Percentiles rank a stretch among this genome's conserved stretches.
These are phyloP conservation scores for Isurus oxyrinchus DNA, from an alignment of 2,113 vertebrate species.

Conservation along the genomic window DNA sequence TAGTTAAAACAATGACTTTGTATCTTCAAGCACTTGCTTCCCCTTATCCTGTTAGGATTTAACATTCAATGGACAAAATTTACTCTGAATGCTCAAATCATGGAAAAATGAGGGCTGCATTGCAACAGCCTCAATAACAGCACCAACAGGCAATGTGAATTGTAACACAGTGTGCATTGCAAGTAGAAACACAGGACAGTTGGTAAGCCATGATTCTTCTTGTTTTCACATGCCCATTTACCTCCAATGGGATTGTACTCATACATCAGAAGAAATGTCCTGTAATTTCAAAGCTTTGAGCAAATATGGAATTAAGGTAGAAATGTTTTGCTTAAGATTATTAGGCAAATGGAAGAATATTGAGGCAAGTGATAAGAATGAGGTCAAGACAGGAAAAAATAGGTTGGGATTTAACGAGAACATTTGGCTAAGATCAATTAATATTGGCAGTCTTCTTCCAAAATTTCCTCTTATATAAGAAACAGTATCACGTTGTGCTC, in stretches of 20 bases:
- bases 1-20: not conserved
- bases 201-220: not conserved
- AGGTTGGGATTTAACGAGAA: not conserved
- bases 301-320: not conserved
- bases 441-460: not conserved
- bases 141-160: not conserved
- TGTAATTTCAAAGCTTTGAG: not conserved
- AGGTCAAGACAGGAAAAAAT: not conserved
- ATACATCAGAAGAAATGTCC: not conserved
- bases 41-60: not conserved
- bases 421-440: not conserved
- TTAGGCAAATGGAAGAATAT: not conserved
- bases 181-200: not conserved
- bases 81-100: not conserved
- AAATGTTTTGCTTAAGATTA: not conserved
- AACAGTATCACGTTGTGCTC: not conserved
- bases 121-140: not conserved
- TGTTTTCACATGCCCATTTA: not conserved
- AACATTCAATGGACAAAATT: not conserved
- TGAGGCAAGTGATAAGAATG: not conserved
- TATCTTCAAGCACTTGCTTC: not conserved
- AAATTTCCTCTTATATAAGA: not conserved
- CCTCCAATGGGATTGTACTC: not conserved
- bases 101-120: not conserved
- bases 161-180: not conserved